phyloP scores from a whole-genome alignment of 1,140 invertebrate species.

The Megalonaias nervosa region DNA sequence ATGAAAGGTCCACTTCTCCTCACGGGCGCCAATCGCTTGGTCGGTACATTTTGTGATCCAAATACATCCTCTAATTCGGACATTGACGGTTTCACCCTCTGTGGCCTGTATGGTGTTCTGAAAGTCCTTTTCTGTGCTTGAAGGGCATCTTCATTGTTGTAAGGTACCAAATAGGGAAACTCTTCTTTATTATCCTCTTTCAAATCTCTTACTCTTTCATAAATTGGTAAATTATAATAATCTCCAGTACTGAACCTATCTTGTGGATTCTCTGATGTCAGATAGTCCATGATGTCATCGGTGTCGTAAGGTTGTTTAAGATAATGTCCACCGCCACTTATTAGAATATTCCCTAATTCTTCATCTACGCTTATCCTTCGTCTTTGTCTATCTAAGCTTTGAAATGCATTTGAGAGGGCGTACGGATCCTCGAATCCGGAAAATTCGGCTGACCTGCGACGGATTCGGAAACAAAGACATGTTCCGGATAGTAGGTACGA shows the following conservation, averaged over 20 bases:
- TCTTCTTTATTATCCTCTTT: background rate
- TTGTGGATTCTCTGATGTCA: background rate
- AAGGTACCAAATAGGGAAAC: background rate
- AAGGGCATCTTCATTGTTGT: constrained; percentile 3
- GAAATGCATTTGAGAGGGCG: constrained; percentile 17
- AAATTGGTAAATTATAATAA: background rate
- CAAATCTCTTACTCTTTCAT: constrained; percentile 1
- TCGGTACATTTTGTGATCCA: constrained; percentile 26
- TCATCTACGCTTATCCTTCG: background rate
- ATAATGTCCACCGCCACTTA: constrained; percentile 15
- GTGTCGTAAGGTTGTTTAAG: constrained; percentile 3
- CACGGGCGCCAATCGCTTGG: constrained; percentile 13
- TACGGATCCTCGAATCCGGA: constrained; percentile 27
- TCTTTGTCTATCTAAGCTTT: constrained; percentile 5
- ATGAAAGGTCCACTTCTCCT: constrained; percentile 6
- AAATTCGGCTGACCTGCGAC: constrained; percentile 9
- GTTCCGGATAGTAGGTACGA: no score
- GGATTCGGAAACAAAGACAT: constrained; percentile 1
- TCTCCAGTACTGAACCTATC: constrained; percentile 1
- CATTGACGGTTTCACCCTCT: constrained; percentile 12
- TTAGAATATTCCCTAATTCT: background rate
- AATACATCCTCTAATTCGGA: constrained; percentile 18
- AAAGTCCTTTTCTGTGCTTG: constrained; percentile 8
- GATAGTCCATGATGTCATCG: background rate
- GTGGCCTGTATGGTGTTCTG: constrained; percentile 12